Conservation (phyloP, 2,113 vertebrate genomes). For the Aptenodytes patagonicus region DNA sequence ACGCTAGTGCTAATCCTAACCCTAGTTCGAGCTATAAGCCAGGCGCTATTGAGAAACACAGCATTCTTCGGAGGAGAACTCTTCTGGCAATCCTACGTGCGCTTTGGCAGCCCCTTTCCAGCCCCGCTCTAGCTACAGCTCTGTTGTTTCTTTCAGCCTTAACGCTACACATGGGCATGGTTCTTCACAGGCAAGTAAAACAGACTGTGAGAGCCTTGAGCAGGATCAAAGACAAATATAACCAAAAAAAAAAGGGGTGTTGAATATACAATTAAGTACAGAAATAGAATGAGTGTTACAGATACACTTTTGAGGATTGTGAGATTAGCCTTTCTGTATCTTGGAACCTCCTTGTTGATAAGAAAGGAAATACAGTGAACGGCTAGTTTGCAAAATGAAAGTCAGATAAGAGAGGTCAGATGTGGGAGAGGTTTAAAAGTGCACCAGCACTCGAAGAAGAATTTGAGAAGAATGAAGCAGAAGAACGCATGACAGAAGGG, state of each 20-base stretch:
- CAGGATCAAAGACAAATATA: background rate
- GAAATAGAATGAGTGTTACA: background rate
- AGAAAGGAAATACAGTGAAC: background rate
- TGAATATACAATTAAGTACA: background rate
- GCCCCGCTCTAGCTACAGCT: background rate
- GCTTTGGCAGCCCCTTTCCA: background rate
- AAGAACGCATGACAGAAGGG: background rate
- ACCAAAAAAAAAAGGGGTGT: background rate
- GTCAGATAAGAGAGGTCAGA: background rate
- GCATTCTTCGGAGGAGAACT: background rate
- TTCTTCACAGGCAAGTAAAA: background rate
- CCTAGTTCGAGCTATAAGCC: background rate
- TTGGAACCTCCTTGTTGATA: background rate
- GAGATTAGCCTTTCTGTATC: background rate
- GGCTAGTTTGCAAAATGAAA: background rate
- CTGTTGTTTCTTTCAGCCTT: background rate
- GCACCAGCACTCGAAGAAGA: background rate
- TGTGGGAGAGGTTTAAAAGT: background rate
- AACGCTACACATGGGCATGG: accelerated
- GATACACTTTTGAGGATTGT: background rate
- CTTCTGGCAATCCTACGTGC: background rate
- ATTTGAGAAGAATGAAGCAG: background rate
- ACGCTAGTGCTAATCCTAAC: background rate
- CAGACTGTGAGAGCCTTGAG: background rate
- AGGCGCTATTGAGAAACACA: background rate